Percentiles rank a stretch among this genome's conserved stretches.
These are phyloP conservation scores for Lutjanus erythropterus DNA, from an alignment of 2,113 vertebrate species.

Conservation along the genomic window DNA sequence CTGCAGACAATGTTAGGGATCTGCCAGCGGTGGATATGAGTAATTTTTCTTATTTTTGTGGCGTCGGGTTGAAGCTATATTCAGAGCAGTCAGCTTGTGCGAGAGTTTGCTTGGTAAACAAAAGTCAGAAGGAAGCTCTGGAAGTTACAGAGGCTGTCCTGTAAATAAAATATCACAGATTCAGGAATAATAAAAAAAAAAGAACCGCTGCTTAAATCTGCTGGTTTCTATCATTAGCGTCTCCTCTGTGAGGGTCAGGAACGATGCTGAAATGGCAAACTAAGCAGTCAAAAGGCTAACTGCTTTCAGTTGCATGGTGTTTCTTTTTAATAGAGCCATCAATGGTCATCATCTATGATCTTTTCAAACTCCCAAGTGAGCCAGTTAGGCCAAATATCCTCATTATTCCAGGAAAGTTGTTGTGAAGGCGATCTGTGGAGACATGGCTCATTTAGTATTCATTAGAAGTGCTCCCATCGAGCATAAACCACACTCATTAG, in stretches of 20 bases:
- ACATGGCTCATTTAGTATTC: conserved; percentile 53
- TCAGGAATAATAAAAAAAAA: background rate
- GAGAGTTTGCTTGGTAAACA: conserved; percentile 21
- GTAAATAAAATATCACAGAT: conserved; percentile 15
- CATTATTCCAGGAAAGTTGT: conserved; percentile 28
- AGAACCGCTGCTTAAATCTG: background rate
- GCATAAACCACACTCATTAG: conserved; percentile 42
- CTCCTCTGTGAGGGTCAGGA: background rate
- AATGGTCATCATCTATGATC: background rate
- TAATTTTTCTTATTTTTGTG: conserved; percentile 31
- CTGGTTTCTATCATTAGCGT: background rate
- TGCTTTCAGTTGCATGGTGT: background rate
- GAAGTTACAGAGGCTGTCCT: conserved; percentile 13
- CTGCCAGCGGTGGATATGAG: conserved; percentile 32
- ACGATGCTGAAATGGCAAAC: background rate
- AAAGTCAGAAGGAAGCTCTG: conserved; percentile 17
- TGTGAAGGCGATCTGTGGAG: conserved; percentile 17
- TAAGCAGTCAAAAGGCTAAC: background rate
- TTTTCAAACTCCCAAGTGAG: conserved; percentile 1
- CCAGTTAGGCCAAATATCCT: conserved; percentile 1
- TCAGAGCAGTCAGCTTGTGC: conserved; percentile 22
- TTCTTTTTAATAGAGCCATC: background rate
- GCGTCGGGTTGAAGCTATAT: conserved; percentile 46
- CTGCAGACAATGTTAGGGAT: conserved; percentile 50
- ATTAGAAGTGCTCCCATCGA: conserved; percentile 32